Evolutionary conservation across 1,140 invertebrate species (phyloP), one percentile per base, ranked within the genome.

Genomic region (Drosophila melanica): DNA sequence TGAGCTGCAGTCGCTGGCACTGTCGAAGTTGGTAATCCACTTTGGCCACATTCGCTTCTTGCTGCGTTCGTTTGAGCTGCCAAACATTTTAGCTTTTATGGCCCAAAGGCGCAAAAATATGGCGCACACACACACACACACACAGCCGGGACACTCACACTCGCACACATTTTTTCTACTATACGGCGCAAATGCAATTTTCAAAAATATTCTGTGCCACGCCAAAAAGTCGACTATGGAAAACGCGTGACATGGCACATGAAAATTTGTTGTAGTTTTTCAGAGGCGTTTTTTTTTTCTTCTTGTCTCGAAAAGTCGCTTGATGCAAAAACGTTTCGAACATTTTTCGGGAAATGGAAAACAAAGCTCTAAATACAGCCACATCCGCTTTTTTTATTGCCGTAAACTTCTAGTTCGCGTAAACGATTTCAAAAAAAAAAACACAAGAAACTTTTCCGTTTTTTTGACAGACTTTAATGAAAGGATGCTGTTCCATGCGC

Each of bases 11-110:
- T 42, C 8, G 63, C 44, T 11, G 41, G 14, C 16, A 10, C 54
- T 16, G 47, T 39, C 44, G 39, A 54, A 48, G 57, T 69, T 57
- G 57, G 65, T 68, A 74, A 74, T 74, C 71, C 71, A 74, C 66
- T 74, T 69, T 74, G 58, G 71, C 35, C 55, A 35, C 65, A 69
- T 63, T 69, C 65, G 65, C 57, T 67, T 69, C 57, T 69, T 68
- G 41, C 50, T 45, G 51, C 59, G 33, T 55, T 44, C 41, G 41
- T 73, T 73, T 62, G 64, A 68, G 64, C 70, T 65, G 55, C 57
- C 64, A 74, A 70, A 69, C 71, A 63, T 74, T 74, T 69, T 63
- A 69, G 66, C 66, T 74, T 63, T 57, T 58, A 69, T 60, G 30
- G 39, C 51, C 71, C 50, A 74, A 74, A 63, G 65, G 58, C 42